Base-by-base conservation (phyloP, 2,113 vertebrate species). In the Micronycteris hirsuta region DNA sequence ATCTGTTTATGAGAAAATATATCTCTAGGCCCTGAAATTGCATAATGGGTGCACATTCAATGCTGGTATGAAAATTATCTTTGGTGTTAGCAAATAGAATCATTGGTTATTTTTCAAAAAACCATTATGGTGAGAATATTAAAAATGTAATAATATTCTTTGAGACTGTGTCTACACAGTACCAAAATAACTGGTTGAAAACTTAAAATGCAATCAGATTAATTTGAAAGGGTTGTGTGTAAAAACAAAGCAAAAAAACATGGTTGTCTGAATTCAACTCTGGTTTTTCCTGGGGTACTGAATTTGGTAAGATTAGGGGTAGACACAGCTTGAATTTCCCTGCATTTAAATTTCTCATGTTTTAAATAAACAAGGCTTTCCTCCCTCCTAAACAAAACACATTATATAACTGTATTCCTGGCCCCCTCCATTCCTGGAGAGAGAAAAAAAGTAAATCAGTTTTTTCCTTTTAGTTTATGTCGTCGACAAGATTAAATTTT, bases 61-160 rank as follows among this genome's bases (percentile, higher is more conserved):
- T 98, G 98, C 98, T 98, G 97, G 98, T 98, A 98, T 98, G 97
- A 98, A 98, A 98, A 95, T 98, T 97, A 95, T 99, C 98, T 99
- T 99, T 98, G 98, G 98, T 99, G 98, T 98, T 96, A 98, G 98
- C 98, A 98, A 98, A 95, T 97, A 97, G 97, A 89, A 88, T 95
- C 80, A 97, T 52, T 92, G 84, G 63, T 87, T 91, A 87, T 93
- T 96, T 98, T 97, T 98, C 63, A 96, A 97, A 97, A 98, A 98
- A 85, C 36, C 74, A 94, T 97, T 97, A 96, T 49, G 91, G 95
- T 96, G 85, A 68, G 73, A 98, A 97, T 97, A 97, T 96, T 96
- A 96, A 98, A 98, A 98, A 97, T 71, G 94, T 49, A 89, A 71
- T 52, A 63, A 97, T 97, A 96, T 94, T 97, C 92, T 97, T 98